Evolutionary conservation across 1,140 invertebrate species (phyloP), one percentile per base, ranked within the genome.

Genomic region (Tetraneura akinire): DNA sequence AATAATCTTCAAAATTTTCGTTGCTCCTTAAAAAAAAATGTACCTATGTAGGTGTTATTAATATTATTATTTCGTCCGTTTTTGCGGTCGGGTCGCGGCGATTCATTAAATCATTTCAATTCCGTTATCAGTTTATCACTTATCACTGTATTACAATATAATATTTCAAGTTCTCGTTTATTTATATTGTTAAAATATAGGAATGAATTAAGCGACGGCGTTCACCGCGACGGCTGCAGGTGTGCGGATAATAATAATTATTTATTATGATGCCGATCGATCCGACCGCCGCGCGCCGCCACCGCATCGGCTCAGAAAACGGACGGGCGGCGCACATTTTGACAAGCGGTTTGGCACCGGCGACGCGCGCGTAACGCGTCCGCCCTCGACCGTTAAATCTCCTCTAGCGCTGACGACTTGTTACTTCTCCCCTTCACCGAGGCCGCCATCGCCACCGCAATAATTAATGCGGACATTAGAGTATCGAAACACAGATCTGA

Each of bases 331-430:
- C 21, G n/a, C n/a, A n/a, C n/a, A 37, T 68, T 68, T 68, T 45
- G 64, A 68, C 64, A 45, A 37, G 37, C 37, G 13, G 37, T 68
- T 68, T 68, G 64, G 64, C 64, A 68, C 64, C 37, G 6, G 21
- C 11, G 37, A 55, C n/a, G 45, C 9, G 6, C 8, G 32, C 37
- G 37, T 23, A 66, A 66, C 32, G n/a, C 64, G 64, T 68, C 29
- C 18, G 18, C 18, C 8, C 26, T n/a, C 29, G 32, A 18, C 37
- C 32, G 64, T 45, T 68, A 68, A 45, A 45, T 45, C 64, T 68
- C 13, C 23, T n/a, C n/a, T n/a, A n/a, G n/a, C 62, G 21, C 64
- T 68, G 64, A 68, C 64, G 37, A 68, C 64, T 68, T 45, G 64
- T 68, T 32, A 68, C 64, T 23, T 62, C 10, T 62, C n/a, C 14